These are phyloP conservation scores for Drosophila neocordata DNA, from an alignment of 1,140 invertebrate species.

Conservation along the genomic window DNA sequence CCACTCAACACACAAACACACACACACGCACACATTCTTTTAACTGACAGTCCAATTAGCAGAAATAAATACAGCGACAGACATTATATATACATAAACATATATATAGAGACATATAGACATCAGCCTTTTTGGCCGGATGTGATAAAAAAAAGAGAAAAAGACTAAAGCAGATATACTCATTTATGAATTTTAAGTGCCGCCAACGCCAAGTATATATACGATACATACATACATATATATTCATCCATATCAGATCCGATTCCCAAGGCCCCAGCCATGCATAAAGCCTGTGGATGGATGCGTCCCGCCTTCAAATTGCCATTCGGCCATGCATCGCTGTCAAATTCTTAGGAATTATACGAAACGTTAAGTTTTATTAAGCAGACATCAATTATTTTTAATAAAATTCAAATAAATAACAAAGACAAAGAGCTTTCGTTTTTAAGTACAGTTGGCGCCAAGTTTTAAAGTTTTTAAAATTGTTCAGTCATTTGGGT, in stretches of 20 bases:
- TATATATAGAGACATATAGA: conserved; percentile 34
- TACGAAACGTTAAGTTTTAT: conserved; percentile 80
- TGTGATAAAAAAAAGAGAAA: conserved; percentile 52
- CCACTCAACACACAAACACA: conserved; percentile 31
- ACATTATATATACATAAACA: conserved; percentile 24
- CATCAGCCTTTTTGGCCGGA: conserved; percentile 68
- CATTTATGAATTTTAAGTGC: conserved; percentile 69
- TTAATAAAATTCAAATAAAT: conserved; percentile 64
- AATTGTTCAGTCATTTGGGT: conserved; percentile 26
- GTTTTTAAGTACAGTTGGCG: conserved; percentile 62
- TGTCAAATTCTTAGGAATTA: conserved; percentile 75
- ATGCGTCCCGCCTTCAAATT: conserved; percentile 20
- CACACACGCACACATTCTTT: conserved; percentile 11
- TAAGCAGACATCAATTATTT: conserved; percentile 78
- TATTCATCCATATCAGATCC: not conserved
- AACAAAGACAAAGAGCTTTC: conserved; percentile 32
- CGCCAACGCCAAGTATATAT: conserved; percentile 28
- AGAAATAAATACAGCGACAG: conserved; percentile 53
- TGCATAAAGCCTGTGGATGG: conserved; percentile 65
- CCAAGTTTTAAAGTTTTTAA: conserved; percentile 19
- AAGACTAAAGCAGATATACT: conserved; percentile 32
- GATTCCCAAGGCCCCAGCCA: conserved; percentile 68
- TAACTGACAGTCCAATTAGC: conserved; percentile 80
- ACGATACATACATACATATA: no score
- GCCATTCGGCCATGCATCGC: conserved; percentile 62